Evolutionary conservation across 1,140 invertebrate species (phyloP).

Genomic region (Phymastichus coffea): DNA sequence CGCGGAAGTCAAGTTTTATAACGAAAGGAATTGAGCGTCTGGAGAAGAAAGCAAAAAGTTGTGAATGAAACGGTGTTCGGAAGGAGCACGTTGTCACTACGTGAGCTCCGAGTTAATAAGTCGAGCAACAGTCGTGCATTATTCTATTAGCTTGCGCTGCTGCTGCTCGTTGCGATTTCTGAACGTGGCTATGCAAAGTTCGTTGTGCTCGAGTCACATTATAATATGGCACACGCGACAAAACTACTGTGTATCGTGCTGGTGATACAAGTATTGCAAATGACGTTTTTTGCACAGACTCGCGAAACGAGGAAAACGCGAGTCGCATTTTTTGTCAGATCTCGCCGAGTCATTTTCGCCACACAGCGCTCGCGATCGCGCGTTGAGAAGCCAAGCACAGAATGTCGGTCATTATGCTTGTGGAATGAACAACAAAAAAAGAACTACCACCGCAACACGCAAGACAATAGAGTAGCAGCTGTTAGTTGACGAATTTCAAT

Average conservation of each 20-base stretch:
- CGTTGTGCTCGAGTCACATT: too few relatives aligned
- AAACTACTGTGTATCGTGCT: too few relatives aligned
- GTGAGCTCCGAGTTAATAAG: conserved; percentile 12
- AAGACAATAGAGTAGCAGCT: neutral
- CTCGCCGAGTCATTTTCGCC: too few relatives aligned
- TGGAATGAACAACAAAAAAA: conserved; percentile 7
- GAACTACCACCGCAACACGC: neutral
- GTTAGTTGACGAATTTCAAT: too few relatives aligned
- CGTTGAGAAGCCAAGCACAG: conserved; percentile 11
- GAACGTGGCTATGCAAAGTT: neutral
- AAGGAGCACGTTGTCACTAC: conserved; percentile 3
- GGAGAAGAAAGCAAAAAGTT: too few relatives aligned
- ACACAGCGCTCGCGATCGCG: neutral
- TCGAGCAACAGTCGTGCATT: conserved; percentile 23
- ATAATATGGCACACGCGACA: too few relatives aligned
- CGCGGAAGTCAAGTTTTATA: too few relatives aligned
- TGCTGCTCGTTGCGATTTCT: too few relatives aligned
- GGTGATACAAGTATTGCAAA: too few relatives aligned
- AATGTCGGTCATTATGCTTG: conserved; percentile 5
- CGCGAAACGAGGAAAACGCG: neutral
- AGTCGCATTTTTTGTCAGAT: too few relatives aligned
- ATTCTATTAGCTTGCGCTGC: conserved; percentile 18
- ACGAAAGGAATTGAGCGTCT: too few relatives aligned
- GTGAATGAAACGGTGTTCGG: conserved; percentile 20
- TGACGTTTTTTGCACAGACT: too few relatives aligned